Evolutionary conservation across 1,140 invertebrate species (phyloP).

Genomic region (Acyrthosiphon pisum): DNA sequence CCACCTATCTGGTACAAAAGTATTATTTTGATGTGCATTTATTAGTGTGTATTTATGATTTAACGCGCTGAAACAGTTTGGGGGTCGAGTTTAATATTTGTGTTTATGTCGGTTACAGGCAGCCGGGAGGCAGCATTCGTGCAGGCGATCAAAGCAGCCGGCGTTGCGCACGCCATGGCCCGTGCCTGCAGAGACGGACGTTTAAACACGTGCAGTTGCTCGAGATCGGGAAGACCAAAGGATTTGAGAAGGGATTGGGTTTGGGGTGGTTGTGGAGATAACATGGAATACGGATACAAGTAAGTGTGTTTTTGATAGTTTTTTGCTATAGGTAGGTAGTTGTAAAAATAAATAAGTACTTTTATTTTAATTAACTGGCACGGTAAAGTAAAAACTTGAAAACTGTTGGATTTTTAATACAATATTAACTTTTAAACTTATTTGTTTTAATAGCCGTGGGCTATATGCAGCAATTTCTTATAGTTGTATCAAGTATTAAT

Average conservation of each 20-base stretch:
- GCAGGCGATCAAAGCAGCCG: conserved; percentile 86
- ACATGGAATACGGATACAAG: conserved; percentile 94
- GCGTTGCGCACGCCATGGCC: conserved; percentile 85
- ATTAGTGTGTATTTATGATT: not conserved
- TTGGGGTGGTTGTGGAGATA: conserved; percentile 97
- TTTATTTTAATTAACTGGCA: not conserved
- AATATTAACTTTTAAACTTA: not conserved
- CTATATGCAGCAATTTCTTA: not conserved
- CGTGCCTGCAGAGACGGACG: conserved; percentile 89
- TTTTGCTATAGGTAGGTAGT: conserved; percentile 56
- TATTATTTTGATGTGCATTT: not conserved
- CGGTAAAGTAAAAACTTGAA: not conserved
- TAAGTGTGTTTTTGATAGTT: conserved; percentile 64
- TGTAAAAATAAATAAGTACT: not conserved
- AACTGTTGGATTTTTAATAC: not conserved
- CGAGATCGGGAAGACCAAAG: conserved; percentile 76
- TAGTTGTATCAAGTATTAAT: not conserved
- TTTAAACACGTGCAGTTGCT: conserved; percentile 87
- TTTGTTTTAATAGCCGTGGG: not conserved
- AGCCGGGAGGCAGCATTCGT: conserved; percentile 91
- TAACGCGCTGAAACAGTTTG: conserved; percentile 1
- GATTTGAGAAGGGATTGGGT: conserved; percentile 88
- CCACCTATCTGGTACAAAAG: not conserved
- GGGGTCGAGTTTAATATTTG: not conserved
- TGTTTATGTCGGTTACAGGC: conserved; percentile 68